Evolutionary conservation across 2,888 invertebrate genomes (phyloP).

Genomic region (Acanthosepion esculentum): DNA sequence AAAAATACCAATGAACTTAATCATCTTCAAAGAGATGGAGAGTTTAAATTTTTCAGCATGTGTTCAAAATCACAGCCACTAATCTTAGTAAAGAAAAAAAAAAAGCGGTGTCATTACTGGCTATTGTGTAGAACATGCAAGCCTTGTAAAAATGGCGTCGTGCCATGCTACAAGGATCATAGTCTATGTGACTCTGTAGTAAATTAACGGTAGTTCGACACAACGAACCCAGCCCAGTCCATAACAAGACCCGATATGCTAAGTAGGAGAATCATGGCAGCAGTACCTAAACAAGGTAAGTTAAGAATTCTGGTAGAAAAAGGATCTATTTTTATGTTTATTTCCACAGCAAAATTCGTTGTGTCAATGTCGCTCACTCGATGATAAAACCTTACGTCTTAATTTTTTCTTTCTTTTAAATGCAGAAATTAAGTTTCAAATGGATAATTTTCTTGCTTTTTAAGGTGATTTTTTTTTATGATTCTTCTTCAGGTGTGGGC

Average conservation of each 20-base stretch:
- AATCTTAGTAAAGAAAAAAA: neutral
- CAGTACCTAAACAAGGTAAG: neutral
- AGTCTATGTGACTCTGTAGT: neutral
- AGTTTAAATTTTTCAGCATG: neutral
- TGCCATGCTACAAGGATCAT: neutral
- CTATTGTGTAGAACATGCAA: neutral
- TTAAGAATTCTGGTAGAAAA: neutral
- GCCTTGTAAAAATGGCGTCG: neutral
- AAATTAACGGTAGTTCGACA: neutral
- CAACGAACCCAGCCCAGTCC: neutral
- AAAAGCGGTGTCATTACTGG: neutral
- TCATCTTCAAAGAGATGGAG: too few species aligned
- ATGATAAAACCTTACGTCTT: neutral
- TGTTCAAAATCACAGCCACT: neutral
- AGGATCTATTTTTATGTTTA: neutral
- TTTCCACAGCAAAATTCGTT: neutral
- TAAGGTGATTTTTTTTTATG: neutral
- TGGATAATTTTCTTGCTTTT: neutral
- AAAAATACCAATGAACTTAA: too few species aligned
- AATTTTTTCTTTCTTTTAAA: neutral
- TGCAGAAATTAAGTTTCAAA: neutral
- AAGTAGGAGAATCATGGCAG: constrained; percentile 12
- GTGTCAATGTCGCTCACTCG: neutral
- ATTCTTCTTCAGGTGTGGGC: neutral
- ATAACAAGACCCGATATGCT: neutral